These are phyloP conservation scores for Acinonyx jubatus DNA, from an alignment of 2,113 vertebrate species.

Conservation along the genomic window DNA sequence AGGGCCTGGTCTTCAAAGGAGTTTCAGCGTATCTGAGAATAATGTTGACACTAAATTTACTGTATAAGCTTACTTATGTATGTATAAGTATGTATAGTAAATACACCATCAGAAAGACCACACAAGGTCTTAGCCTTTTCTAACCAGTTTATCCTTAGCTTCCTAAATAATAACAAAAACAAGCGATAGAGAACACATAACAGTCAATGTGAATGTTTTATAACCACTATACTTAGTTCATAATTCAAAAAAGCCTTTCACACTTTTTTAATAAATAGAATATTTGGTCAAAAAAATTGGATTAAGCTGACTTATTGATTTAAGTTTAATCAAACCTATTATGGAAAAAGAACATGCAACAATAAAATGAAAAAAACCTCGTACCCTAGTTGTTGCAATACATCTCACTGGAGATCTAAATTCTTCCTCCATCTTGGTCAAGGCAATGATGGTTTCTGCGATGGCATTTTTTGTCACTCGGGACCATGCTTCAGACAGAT, in stretches of 20 bases:
- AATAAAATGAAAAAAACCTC: conserved; percentile 24
- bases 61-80: not conserved
- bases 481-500: conserved; percentile 98
- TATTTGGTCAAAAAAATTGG: not conserved
- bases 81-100: not conserved
- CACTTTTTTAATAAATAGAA: not conserved
- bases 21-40: not conserved
- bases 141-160: not conserved
- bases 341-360: not conserved
- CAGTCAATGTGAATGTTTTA: not conserved
- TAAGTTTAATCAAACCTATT: not conserved
- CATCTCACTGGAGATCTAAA: conserved; percentile 96
- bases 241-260: not conserved
- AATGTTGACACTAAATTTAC: not conserved
- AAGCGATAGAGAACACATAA: not conserved
- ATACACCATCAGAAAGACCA: not conserved
- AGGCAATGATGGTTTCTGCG: conserved; percentile 98
- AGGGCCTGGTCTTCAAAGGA: not conserved
- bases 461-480: conserved; percentile 99
- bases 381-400: conserved; percentile 97
- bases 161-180: conserved; percentile 33
- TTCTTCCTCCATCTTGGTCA: conserved; percentile 99
- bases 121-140: not conserved
- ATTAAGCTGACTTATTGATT: not conserved
- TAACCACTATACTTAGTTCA: not conserved